A percentile compares a stretch with the other conserved stretches of the same genome.
Conservation (phyloP, 2,113 vertebrate genomes). For the Ciconia boyciana region DNA sequence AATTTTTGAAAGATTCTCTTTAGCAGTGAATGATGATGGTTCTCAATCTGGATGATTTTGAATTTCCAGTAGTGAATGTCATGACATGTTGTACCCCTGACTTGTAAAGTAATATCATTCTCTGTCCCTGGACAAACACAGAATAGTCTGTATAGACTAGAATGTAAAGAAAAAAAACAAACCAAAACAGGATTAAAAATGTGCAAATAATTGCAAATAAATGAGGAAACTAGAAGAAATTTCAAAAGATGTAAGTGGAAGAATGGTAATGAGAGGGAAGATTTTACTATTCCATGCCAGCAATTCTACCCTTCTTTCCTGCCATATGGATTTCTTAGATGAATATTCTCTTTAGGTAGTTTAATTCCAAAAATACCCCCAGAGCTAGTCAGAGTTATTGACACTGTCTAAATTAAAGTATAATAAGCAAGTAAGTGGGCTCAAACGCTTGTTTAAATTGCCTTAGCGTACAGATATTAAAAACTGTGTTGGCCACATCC, state of each 20-base stretch:
- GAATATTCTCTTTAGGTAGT: slow-evolving; percentile 24
- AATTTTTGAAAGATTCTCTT: slow-evolving; percentile 18
- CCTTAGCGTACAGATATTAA: background rate
- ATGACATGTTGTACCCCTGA: background rate
- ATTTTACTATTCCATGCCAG: background rate
- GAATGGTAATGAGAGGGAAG: background rate
- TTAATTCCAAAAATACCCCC: slow-evolving; percentile 33
- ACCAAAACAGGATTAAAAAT: background rate
- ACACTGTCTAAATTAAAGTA: slow-evolving; percentile 35
- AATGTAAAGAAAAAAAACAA: background rate
- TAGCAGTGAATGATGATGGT: slow-evolving; percentile 32
- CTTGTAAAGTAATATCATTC: background rate
- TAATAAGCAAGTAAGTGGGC: slow-evolving; percentile 28
- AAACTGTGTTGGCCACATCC: background rate
- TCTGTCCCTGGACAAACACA: background rate
- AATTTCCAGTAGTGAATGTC: slow-evolving; percentile 25
- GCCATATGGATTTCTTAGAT: slow-evolving; percentile 25
- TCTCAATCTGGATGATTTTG: slow-evolving; percentile 22
- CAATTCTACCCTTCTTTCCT: background rate
- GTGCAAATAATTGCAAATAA: background rate
- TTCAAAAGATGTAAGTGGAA: background rate
- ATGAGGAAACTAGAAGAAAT: background rate
- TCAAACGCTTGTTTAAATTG: background rate
- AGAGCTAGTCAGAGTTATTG: slow-evolving; percentile 42
- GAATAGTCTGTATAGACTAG: background rate